phyloP scores from a whole-genome alignment of 2,888 invertebrate genomes.

The Smittia sp. region DNA sequence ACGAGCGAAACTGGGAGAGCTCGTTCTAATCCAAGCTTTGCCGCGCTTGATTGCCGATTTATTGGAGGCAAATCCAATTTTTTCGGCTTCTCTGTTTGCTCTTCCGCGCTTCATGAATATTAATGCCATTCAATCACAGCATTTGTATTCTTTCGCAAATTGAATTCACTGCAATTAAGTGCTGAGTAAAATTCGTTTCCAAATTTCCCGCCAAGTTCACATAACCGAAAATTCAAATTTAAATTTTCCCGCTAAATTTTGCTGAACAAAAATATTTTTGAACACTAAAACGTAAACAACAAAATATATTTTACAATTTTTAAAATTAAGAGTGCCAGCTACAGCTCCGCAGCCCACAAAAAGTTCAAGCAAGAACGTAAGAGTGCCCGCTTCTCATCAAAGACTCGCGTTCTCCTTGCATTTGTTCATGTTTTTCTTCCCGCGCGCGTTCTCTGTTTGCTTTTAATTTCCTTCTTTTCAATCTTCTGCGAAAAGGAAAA shows the following conservation, averaged over 20 bases:
- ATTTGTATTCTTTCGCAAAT: conserved; percentile 3
- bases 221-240: too few species aligned
- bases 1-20: neutral
- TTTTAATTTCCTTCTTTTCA: conserved; percentile 5
- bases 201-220: too few species aligned
- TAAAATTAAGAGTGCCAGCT: too few species aligned
- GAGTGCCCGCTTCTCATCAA: neutral
- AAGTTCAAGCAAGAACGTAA: neutral
- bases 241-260: too few species aligned
- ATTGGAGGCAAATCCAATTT: conserved; percentile 18
- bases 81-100: conserved; percentile 9
- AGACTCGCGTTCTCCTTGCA: neutral
- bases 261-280: neutral
- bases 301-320: too few species aligned
- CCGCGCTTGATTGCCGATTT: neutral
- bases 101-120: conserved; percentile 27
- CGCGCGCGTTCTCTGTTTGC: neutral
- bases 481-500: neutral
- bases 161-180: neutral
- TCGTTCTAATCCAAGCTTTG: neutral
- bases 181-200: neutral
- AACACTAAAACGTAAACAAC: neutral
- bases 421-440: conserved; percentile 2
- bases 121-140: conserved; percentile 33
- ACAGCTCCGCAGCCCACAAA: too few species aligned